Evolutionary conservation across 92 coral and sea anemone genomes (phyloP).

Genomic region (Isaurus tuberculatus): DNA sequence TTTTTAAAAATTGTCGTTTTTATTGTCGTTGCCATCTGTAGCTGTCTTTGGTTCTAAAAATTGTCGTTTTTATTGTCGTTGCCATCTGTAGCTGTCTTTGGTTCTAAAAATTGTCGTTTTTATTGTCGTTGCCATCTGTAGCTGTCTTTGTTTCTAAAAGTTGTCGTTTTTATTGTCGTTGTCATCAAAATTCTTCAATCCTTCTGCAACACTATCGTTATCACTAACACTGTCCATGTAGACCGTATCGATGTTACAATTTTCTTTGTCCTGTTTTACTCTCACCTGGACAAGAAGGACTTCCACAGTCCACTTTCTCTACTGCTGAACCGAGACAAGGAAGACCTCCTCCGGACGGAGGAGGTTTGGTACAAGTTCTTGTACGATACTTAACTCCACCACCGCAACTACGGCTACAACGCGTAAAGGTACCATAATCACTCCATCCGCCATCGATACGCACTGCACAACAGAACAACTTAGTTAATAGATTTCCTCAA

Average conservation of each 20-base stretch:
- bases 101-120: no score
- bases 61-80: no score
- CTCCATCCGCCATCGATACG: not conserved
- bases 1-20: no score
- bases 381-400: not conserved
- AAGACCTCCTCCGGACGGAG: not conserved
- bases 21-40: no score
- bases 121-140: no score
- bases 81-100: no score
- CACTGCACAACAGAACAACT: not conserved
- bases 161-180: no score
- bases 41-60: no score
- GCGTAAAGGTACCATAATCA: not conserved
- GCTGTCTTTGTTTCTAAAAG: no score
- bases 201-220: no score
- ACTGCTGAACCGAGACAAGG: not conserved
- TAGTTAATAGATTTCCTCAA: not conserved
- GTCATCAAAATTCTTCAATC: no score
- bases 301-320: not conserved
- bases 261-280: not conserved
- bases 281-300: not conserved
- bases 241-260: not conserved
- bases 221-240: no score
- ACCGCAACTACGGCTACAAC: not conserved
- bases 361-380: slow-evolving; percentile 11